These are phyloP conservation scores for Laothoe populi DNA, from an alignment of 2,888 invertebrate species.

Conservation along the genomic window DNA sequence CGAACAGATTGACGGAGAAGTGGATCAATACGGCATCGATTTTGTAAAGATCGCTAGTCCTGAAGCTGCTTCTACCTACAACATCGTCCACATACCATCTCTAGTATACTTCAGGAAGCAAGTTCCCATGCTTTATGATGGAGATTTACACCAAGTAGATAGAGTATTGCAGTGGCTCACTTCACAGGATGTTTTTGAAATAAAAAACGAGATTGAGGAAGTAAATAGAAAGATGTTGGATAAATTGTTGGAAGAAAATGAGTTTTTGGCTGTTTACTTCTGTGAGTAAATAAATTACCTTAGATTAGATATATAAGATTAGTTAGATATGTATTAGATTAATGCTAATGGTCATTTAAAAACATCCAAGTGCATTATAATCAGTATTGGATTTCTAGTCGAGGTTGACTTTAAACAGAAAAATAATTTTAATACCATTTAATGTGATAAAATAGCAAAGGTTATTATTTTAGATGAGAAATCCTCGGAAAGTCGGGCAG, in stretches of 20 bases:
- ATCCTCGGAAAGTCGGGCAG: slow-evolving; percentile 92
- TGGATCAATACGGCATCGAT: slow-evolving; percentile 96
- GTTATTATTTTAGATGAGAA: slow-evolving; percentile 88
- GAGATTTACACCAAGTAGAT: slow-evolving; percentile 94
- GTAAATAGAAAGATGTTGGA: slow-evolving; percentile 98
- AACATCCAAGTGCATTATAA: too few species aligned
- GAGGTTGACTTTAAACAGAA: not conserved
- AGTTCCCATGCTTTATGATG: slow-evolving; percentile 94
- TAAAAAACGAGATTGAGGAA: slow-evolving; percentile 98
- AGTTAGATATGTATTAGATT: not conserved
- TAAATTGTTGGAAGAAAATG: slow-evolving; percentile 96
- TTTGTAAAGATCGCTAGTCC: slow-evolving; percentile 95
- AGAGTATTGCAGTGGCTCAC: slow-evolving; percentile 95
- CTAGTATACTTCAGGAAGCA: slow-evolving; percentile 94
- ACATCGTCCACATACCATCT: slow-evolving; percentile 93
- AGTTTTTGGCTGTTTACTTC: slow-evolving; percentile 97
- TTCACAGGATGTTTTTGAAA: slow-evolving; percentile 97
- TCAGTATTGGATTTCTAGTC: not conserved
- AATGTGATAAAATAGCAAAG: slow-evolving; percentile 13
- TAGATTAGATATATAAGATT: not conserved
- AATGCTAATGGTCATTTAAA: too few species aligned
- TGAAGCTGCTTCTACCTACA: slow-evolving; percentile 92
- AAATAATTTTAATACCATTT: not conserved
- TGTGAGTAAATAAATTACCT: slow-evolving; percentile 87
- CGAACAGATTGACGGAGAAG: slow-evolving; percentile 98